Evolutionary conservation across 2,797 vertebrate species (phyloP), one percentile per base, ranked within the genome.

Genomic region (Sebastes itinus): DNA sequence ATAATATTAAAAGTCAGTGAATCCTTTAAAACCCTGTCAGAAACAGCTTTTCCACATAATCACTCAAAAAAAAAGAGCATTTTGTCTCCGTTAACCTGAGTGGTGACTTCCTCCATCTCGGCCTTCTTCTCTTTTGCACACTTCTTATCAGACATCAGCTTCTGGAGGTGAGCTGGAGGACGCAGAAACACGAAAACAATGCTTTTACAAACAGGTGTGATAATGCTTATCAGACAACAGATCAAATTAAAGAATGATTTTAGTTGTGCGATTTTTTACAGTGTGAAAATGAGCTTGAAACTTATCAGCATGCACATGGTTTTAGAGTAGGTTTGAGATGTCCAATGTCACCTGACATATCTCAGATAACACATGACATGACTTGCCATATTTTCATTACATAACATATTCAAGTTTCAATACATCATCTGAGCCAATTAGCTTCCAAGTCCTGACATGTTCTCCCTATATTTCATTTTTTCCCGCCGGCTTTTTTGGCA

Each of bases 121-220:
- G 94, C 91, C 80, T 97, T 99, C 90, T 97, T 99, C 89, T 98
- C 97, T 11, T 95, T 96, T 1, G 96, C 25, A 84, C 98, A 99
- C 82, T 99, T 99, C 95, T 99, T 99, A 90, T 99, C 99, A 69
- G 97, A 97, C 97, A 99, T 99, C 82, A 99, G 85, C 87, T 99
- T 99, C 93, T 99, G 97, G 75, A 99, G 96, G 82, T 99, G 98
- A 88, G 98, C 99, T 99, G 65, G 27, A 66, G 11, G 30, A 74
- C 11, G 76, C 71, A 82, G 0, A 77, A 28, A 30, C 23, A 32
- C 20, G 7, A 52, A 70, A 66, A 56, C 14, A 25, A 10, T 7
- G 60, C n/a, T 22, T 18, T 35, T 2, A 75, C 16, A 12, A 28
- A 73, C 18, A 18, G 42, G 0, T 7, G 13, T 23, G 7, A 60